A percentile compares a stretch with the other conserved stretches of the same genome.
These are phyloP conservation scores for Allophyes oxyacanthae DNA, from an alignment of 2,888 invertebrate genomes.

Conservation along the genomic window DNA sequence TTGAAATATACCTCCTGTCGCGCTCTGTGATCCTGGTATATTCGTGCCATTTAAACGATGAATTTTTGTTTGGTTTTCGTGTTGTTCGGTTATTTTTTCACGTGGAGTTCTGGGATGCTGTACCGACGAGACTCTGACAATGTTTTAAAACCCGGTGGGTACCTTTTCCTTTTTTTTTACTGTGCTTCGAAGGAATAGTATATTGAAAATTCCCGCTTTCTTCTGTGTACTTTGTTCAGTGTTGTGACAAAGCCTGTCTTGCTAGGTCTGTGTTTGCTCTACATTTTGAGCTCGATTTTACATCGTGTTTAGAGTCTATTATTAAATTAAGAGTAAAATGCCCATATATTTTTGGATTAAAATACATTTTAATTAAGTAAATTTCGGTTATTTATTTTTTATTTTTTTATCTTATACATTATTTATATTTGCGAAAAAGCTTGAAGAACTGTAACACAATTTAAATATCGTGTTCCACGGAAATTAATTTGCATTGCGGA, in stretches of 20 bases:
- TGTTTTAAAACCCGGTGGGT: constrained; percentile 83
- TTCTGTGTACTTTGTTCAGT: neutral
- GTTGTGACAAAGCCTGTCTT: constrained; percentile 1
- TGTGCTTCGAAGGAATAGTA: neutral
- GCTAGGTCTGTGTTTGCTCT: neutral
- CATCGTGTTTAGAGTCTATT: neutral
- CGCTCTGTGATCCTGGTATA: constrained; percentile 78
- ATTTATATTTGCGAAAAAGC: too few relatives aligned
- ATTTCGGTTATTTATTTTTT: neutral
- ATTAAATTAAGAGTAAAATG: neutral
- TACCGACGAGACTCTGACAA: constrained; percentile 82
- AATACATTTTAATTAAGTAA: neutral
- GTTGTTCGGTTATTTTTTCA: constrained; percentile 79
- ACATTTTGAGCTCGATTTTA: neutral
- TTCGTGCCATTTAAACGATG: constrained; percentile 82
- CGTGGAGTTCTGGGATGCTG: constrained; percentile 80
- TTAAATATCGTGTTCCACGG: too few relatives aligned
- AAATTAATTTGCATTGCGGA: too few relatives aligned
- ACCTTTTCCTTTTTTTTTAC: constrained; percentile 34
- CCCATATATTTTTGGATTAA: neutral
- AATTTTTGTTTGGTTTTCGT: constrained; percentile 85
- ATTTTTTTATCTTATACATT: too few relatives aligned
- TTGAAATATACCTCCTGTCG: constrained; percentile 84
- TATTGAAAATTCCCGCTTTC: constrained; percentile 10
- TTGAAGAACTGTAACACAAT: too few relatives aligned